A percentile compares a stretch with the other conserved stretches of the same genome.
Evolutionary conservation across 2,113 vertebrate species (phyloP).

Genomic region (Etheostoma spectabile): DNA sequence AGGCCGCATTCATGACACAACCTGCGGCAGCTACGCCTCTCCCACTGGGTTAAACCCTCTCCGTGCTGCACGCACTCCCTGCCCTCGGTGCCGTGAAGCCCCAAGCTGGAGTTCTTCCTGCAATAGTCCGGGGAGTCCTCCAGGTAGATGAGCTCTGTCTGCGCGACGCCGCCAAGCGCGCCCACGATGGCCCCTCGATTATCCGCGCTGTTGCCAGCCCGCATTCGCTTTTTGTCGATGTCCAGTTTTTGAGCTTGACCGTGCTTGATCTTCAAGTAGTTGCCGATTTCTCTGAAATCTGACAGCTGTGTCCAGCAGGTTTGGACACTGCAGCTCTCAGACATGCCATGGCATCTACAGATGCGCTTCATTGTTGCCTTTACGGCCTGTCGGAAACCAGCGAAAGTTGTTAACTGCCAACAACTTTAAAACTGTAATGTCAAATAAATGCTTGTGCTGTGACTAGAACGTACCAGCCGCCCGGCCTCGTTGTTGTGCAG

Average conservation of each 20-base stretch:
- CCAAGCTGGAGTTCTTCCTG: conserved; percentile 88
- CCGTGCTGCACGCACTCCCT: conserved; percentile 91
- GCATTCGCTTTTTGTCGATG: conserved; percentile 87
- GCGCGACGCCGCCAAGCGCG: conserved; percentile 84
- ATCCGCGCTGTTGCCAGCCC: conserved; percentile 92
- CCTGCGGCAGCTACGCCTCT: conserved; percentile 89
- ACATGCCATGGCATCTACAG: conserved; percentile 97
- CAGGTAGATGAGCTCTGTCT: conserved; percentile 91
- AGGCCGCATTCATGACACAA: conserved; percentile 94
- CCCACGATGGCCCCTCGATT: conserved; percentile 85
- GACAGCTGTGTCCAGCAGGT: conserved; percentile 97
- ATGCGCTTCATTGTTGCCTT: conserved; percentile 91
- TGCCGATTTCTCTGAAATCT: conserved; percentile 91
- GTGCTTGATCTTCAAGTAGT: conserved; percentile 93
- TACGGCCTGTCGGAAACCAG: conserved; percentile 86
- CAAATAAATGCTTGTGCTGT: not conserved
- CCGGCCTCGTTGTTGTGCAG: conserved; percentile 97
- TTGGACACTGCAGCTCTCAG: conserved; percentile 95
- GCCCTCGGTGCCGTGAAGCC: conserved; percentile 93
- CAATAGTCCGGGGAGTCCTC: conserved; percentile 98
- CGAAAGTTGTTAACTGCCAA: not conserved
- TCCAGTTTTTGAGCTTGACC: conserved; percentile 91
- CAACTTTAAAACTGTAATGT: too few relatives aligned
- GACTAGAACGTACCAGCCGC: conserved; percentile 86
- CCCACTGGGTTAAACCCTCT: conserved; percentile 86